These are phyloP conservation scores for Cyprinodon tularosa DNA, from an alignment of 2,113 vertebrate genomes.

Conservation along the genomic window DNA sequence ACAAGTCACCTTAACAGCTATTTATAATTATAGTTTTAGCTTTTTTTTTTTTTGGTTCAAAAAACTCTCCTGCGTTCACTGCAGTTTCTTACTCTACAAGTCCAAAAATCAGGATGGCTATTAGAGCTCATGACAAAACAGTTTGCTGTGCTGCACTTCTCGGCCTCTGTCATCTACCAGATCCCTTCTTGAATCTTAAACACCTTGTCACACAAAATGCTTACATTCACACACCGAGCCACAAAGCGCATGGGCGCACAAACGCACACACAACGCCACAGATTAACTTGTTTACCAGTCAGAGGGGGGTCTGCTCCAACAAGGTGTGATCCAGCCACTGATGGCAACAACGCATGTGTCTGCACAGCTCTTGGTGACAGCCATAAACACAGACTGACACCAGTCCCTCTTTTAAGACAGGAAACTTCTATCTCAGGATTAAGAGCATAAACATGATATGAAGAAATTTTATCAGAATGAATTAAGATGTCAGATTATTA, in stretches of 20 bases:
- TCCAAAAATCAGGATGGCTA: background rate
- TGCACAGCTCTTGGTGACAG: conserved; percentile 64
- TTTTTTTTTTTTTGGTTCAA: background rate
- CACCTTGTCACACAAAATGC: conserved; percentile 63
- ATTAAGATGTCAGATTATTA: background rate
- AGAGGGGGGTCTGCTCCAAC: conserved; percentile 69
- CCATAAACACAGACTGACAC: conserved; percentile 22
- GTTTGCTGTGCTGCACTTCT: conserved; percentile 22
- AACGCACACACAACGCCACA: conserved; percentile 39
- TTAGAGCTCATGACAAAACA: conserved; percentile 24
- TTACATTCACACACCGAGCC: conserved; percentile 44
- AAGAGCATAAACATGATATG: conserved; percentile 5
- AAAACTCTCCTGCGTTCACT: background rate
- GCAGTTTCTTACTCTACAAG: background rate
- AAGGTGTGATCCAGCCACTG: conserved; percentile 69
- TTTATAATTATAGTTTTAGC: background rate
- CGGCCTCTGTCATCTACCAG: conserved; percentile 32
- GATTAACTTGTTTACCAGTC: conserved; percentile 76
- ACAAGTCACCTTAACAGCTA: background rate
- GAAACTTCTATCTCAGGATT: conserved; percentile 34
- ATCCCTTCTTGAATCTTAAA: conserved; percentile 69
- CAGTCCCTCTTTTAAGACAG: background rate
- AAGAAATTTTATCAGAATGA: conserved; percentile 10
- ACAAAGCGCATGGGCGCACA: conserved; percentile 24
- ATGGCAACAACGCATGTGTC: conserved; percentile 72